Evolutionary conservation across 2,113 vertebrate species (phyloP), one percentile per base, ranked within the genome.

Genomic region (Calcarius ornatus): DNA sequence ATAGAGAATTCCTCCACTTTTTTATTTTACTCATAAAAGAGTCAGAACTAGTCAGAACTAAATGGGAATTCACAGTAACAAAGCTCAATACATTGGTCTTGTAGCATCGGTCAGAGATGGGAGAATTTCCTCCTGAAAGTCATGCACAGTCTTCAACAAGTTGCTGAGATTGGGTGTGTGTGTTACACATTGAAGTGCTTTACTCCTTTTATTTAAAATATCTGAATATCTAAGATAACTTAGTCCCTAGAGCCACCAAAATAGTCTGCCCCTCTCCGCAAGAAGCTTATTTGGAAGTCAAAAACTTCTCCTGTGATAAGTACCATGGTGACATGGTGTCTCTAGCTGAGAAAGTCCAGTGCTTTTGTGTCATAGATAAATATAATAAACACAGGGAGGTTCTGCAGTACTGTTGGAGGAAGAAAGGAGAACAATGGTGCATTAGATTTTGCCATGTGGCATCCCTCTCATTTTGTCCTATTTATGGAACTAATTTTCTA

Each of bases 361-460:
- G 22, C 5, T 78, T 63, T 48, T 66, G 5, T 35, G 24, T 38
- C 0, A 0, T 12, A 56, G 27, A 68, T 24, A 65, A 69, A 40
- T 33, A 7, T 0, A 2, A 28, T n/a, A 11, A 54, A 28, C 30
- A 47, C 3, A 28, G 23, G 5, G 30, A 38, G 2, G 4, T 12
- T 59, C 60, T 84, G 8, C 8, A 56, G 15, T 40, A 31, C 15
- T 20, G 8, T 6, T 38, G 57, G 22, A 69, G 45, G 9, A 68
- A 63, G 38, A 65, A 85, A 75, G 24, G 13, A 9, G 17, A 63
- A 37, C 10, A 80, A 28, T 15, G 2, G 3, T 64, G 17, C 11
- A 6, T 40, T 40, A 43, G 22, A 37, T 25, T 37, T 5, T n/a
- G 5, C 4, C 40, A 12, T 53, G 40, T 48, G 72, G 4, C 10